A percentile compares a stretch with the other conserved stretches of the same genome.
Conservation (phyloP, 2,888 invertebrate genomes). For the Catotricha subobsoleta region DNA sequence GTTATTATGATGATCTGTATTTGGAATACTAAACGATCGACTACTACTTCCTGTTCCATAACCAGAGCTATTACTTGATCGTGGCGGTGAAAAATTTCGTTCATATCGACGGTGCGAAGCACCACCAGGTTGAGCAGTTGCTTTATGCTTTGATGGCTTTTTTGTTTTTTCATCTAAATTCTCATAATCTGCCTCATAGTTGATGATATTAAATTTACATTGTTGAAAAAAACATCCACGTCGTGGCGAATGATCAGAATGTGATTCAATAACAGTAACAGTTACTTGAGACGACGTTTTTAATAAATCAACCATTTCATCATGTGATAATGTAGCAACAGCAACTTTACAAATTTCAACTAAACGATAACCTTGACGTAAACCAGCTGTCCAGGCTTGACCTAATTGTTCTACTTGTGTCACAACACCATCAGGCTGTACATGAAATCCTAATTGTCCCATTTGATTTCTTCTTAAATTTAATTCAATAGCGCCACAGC, state of each 20-base stretch:
- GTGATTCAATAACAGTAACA: conserved; percentile 61
- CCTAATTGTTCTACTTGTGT: conserved; percentile 39
- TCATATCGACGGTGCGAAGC: conserved; percentile 47
- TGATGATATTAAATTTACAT: conserved; percentile 41
- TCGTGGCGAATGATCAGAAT: conserved; percentile 45
- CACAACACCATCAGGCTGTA: conserved; percentile 84
- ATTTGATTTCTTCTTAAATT: conserved; percentile 62
- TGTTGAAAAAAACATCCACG: conserved; percentile 46
- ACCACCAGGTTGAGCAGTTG: conserved; percentile 21
- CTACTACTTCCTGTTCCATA: conserved; percentile 55
- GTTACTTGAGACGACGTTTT: conserved; percentile 78
- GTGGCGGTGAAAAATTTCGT: conserved; percentile 56
- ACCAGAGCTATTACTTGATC: conserved; percentile 66
- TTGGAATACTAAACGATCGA: conserved; percentile 26
- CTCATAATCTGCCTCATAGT: conserved; percentile 49
- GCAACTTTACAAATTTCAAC: conserved; percentile 85
- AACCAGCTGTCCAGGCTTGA: conserved; percentile 52
- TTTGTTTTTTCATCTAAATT: conserved; percentile 36
- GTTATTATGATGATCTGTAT: conserved; percentile 10
- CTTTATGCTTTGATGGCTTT: conserved; percentile 13
- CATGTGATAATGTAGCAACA: conserved; percentile 73
- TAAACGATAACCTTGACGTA: conserved; percentile 72
- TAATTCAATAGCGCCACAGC: conserved; percentile 60
- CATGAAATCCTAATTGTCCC: conserved; percentile 76
- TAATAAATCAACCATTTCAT: conserved; percentile 81